These are phyloP conservation scores for Helleia helle DNA, from an alignment of 2,888 invertebrate species.

Conservation along the genomic window DNA sequence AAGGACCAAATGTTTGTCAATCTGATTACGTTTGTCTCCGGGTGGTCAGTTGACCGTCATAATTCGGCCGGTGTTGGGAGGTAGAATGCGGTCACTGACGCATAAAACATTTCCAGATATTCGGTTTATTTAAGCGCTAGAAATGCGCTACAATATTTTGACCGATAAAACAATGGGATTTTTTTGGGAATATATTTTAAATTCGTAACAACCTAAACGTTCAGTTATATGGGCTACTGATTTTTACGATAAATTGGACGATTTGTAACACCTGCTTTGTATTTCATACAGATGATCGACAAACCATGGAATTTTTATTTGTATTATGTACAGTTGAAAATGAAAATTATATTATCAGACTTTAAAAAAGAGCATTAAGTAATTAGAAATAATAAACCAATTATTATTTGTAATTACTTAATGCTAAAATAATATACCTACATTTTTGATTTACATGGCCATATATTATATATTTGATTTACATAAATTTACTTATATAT, in stretches of 20 bases:
- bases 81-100: conserved; percentile 48
- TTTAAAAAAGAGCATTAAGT: no score
- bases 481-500: no score
- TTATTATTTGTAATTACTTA: no score
- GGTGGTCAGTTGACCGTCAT: conserved; percentile 71
- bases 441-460: no score
- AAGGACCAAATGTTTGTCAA: conserved; percentile 58
- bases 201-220: no score
- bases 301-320: background rate
- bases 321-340: no score
- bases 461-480: no score
- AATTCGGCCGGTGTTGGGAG: conserved; percentile 50
- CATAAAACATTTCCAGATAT: conserved; percentile 57
- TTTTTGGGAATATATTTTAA: no score
- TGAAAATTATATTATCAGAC: no score
- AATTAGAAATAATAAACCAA: no score
- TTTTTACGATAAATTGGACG: conserved; percentile 5
- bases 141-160: background rate
- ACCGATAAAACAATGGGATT: no score
- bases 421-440: no score
- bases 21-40: conserved; percentile 53
- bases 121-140: conserved; percentile 1
- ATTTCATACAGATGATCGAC: background rate
- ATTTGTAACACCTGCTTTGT: background rate
- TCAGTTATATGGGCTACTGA: conserved; percentile 1